Percentiles rank a stretch among this genome's conserved stretches.
phyloP scores from a whole-genome alignment of 2,113 vertebrate species.

The Siniperca knerii region DNA sequence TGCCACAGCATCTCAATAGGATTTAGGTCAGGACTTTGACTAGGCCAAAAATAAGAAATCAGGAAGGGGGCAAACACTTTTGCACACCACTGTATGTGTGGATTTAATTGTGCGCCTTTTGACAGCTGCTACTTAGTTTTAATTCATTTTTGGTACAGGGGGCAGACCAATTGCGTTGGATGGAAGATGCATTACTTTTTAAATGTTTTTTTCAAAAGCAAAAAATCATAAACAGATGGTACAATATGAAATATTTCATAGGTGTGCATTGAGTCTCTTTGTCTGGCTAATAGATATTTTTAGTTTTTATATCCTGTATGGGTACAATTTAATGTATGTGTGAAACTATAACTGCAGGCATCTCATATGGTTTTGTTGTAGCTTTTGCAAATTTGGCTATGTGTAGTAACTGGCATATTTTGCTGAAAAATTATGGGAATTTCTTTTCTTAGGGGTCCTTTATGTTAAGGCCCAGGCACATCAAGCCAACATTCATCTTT shows the following conservation, averaged over 20 bases:
- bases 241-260: neutral
- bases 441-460: neutral
- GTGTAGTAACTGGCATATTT: neutral
- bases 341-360: neutral
- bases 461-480: neutral
- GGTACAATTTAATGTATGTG: neutral
- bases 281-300: neutral
- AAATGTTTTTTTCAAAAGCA: neutral
- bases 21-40: too few relatives aligned
- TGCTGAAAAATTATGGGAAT: neutral
- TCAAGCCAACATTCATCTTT: neutral
- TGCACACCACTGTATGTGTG: neutral
- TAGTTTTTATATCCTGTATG: neutral
- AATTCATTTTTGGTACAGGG: neutral
- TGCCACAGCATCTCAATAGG: too few relatives aligned
- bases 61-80: too few relatives aligned
- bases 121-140: constrained; percentile 1
- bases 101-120: neutral
- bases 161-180: neutral
- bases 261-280: neutral
- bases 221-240: neutral
- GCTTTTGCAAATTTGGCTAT: neutral
- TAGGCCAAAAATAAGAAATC: too few relatives aligned
- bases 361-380: neutral
- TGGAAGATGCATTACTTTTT: neutral